Evolutionary conservation across 2,113 vertebrate species (phyloP).

Genomic region (Megalops atlanticus): DNA sequence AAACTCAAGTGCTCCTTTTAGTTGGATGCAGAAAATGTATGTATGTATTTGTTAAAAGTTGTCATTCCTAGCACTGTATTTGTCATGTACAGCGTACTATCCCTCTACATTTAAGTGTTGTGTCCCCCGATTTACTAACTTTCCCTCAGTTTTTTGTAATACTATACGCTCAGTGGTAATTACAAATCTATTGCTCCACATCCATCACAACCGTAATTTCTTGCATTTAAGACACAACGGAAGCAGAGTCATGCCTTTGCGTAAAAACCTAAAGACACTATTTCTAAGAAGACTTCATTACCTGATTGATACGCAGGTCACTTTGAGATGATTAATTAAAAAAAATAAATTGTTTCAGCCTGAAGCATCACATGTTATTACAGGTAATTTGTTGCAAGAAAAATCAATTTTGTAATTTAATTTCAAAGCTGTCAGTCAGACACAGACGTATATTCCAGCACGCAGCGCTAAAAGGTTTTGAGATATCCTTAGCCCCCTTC

Average conservation of each 20-base stretch:
- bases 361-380: not conserved
- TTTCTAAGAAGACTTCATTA: not conserved
- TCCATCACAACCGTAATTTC: not conserved
- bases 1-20: too few relatives aligned
- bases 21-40: too few relatives aligned
- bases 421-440: not conserved
- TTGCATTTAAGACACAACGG: not conserved
- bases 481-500: too few relatives aligned
- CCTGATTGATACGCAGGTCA: not conserved
- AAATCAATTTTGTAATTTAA: not conserved
- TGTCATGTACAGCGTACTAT: too few relatives aligned
- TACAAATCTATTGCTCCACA: not conserved
- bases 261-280: not conserved
- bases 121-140: not conserved
- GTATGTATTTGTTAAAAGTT: too few relatives aligned
- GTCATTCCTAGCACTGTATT: too few relatives aligned
- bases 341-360: too few relatives aligned
- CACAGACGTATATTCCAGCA: not conserved
- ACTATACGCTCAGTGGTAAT: not conserved
- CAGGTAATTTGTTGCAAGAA: not conserved
- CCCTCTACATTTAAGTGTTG: too few relatives aligned
- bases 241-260: too few relatives aligned
- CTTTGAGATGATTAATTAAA: too few relatives aligned
- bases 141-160: not conserved
- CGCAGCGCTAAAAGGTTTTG: not conserved